Evolutionary conservation across 1,140 invertebrate species (phyloP).

Genomic region (Drosophila seguyi): DNA sequence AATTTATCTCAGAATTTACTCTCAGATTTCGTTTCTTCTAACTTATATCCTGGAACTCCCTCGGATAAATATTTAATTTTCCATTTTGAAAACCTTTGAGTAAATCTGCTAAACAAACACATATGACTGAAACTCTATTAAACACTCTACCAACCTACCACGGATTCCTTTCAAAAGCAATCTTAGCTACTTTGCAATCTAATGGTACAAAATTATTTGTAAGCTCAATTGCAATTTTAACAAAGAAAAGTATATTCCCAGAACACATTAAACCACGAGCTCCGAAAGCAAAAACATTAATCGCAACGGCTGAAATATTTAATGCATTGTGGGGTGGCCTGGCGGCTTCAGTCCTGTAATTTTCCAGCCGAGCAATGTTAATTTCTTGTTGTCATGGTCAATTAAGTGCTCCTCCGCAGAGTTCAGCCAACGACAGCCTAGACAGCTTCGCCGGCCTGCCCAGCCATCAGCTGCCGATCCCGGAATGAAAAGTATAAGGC

Average conservation of each 20-base stretch:
- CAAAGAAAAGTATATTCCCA: constrained; percentile 10
- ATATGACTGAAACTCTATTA: background rate
- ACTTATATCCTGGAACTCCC: no score
- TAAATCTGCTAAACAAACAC: background rate
- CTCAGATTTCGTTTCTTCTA: no score
- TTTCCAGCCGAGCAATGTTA: constrained; percentile 71
- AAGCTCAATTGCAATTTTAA: background rate
- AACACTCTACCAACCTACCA: background rate
- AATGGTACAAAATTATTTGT: background rate
- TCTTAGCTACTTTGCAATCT: background rate
- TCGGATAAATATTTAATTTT: background rate
- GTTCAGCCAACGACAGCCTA: constrained; percentile 33
- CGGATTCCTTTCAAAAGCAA: background rate
- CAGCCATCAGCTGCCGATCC: constrained; percentile 21
- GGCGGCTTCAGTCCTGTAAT: constrained; percentile 46
- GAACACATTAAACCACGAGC: constrained; percentile 27
- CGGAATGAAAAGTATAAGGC: constrained; percentile 60
- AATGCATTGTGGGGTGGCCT: constrained; percentile 27
- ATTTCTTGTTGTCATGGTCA: constrained; percentile 81
- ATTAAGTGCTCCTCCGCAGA: constrained; percentile 67
- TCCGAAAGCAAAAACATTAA: constrained; percentile 38
- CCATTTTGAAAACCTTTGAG: background rate
- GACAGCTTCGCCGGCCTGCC: constrained; percentile 18
- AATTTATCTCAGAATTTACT: background rate
- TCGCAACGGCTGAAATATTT: constrained; percentile 53